These are phyloP conservation scores for Arnoldichthys spilopterus DNA, from an alignment of 2,797 vertebrate genomes.

Conservation along the genomic window DNA sequence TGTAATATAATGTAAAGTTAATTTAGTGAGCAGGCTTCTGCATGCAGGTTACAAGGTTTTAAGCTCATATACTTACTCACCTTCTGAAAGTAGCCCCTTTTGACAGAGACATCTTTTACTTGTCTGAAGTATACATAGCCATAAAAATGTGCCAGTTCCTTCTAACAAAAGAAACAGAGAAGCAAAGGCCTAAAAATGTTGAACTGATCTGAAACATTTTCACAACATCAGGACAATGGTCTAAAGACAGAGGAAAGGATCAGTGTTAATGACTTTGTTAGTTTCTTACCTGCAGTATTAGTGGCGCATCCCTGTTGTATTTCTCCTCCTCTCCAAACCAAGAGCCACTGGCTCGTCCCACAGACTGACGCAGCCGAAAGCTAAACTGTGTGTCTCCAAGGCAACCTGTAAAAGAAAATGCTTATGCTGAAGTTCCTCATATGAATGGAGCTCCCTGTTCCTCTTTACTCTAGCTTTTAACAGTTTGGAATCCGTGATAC, in stretches of 20 bases:
- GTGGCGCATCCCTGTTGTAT: constrained; percentile 81
- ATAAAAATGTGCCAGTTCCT: constrained; percentile 87
- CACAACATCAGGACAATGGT: not conserved
- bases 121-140: constrained; percentile 95
- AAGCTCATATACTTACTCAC: constrained; percentile 71
- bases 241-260: not conserved
- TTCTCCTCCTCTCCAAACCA: constrained; percentile 68
- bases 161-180: constrained; percentile 67
- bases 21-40: not conserved
- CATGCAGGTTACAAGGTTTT: not conserved
- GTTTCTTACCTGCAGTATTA: constrained; percentile 81
- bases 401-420: constrained; percentile 76
- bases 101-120: constrained; percentile 90
- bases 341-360: constrained; percentile 69
- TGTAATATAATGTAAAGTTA: no score
- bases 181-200: not conserved
- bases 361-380: constrained; percentile 90
- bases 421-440: not conserved
- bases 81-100: constrained; percentile 97
- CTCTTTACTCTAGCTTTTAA: not conserved
- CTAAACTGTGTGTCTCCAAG: constrained; percentile 96
- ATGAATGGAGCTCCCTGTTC: not conserved
- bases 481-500: no score
- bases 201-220: not conserved
- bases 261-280: not conserved